phyloP scores from a whole-genome alignment of 2,888 invertebrate genomes.

The Dryobota labecula region DNA sequence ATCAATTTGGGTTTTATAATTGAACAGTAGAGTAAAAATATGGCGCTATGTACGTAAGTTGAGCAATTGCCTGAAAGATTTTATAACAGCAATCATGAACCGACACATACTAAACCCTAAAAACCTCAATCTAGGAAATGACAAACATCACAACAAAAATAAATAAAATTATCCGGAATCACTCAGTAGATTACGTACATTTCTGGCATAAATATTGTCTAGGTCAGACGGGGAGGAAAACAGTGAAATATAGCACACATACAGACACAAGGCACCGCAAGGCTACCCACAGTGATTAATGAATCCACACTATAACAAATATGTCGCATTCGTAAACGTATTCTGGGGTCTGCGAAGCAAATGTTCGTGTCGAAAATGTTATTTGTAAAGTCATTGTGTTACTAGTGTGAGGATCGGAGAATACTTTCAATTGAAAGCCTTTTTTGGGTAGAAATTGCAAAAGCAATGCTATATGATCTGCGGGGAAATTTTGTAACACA shows the following conservation, averaged over 20 bases:
- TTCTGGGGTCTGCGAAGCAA: slow-evolving; percentile 60
- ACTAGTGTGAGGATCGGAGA: slow-evolving; percentile 9
- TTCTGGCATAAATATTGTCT: slow-evolving; percentile 76
- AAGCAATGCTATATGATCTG: background rate
- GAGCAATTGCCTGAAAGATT: background rate
- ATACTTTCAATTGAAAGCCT: slow-evolving; percentile 17
- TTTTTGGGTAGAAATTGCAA: background rate
- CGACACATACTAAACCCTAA: background rate
- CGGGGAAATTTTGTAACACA: too few species aligned
- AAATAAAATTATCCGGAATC: slow-evolving; percentile 76
- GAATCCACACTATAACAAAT: slow-evolving; percentile 81
- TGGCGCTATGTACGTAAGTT: background rate
- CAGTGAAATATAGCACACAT: slow-evolving; percentile 68
- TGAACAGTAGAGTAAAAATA: background rate
- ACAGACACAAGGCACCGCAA: slow-evolving; percentile 68
- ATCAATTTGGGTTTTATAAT: background rate
- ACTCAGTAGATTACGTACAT: slow-evolving; percentile 77
- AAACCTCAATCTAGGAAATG: slow-evolving; percentile 39
- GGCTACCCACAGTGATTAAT: slow-evolving; percentile 80
- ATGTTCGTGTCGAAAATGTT: slow-evolving; percentile 58
- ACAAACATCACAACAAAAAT: slow-evolving; percentile 57
- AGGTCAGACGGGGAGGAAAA: slow-evolving; percentile 71
- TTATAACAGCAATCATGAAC: slow-evolving; percentile 7
- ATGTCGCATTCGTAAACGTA: slow-evolving; percentile 72
- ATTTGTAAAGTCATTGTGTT: slow-evolving; percentile 59